Conservation (phyloP, 2,888 invertebrate genomes). For the Acrobasis repandana region DNA sequence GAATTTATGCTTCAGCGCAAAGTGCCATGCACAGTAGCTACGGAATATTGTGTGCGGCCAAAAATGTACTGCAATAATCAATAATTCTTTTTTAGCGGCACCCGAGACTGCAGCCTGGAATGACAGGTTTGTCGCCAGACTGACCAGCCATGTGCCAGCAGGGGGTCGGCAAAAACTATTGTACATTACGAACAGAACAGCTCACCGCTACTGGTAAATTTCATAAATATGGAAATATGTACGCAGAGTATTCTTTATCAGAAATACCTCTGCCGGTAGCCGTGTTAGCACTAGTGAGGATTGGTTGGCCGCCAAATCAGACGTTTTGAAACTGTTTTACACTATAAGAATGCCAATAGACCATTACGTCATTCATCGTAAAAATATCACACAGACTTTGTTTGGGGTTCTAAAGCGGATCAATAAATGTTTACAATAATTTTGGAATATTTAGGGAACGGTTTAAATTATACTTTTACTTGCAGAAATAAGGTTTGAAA, state of each 20-base stretch:
- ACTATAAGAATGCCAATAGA: slow-evolving; percentile 56
- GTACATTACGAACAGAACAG: slow-evolving; percentile 63
- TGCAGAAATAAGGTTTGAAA: background rate
- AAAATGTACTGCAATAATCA: slow-evolving; percentile 58
- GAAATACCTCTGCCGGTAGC: slow-evolving; percentile 54
- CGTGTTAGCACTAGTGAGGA: slow-evolving; percentile 58
- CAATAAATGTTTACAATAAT: slow-evolving; percentile 51
- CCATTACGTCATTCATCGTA: slow-evolving; percentile 52
- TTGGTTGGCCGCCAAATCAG: slow-evolving; percentile 51
- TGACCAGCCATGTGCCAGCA: slow-evolving; percentile 59
- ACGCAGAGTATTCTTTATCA: slow-evolving; percentile 44
- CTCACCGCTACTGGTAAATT: slow-evolving; percentile 54
- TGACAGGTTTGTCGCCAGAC: slow-evolving; percentile 45
- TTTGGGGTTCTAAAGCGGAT: slow-evolving; percentile 53
- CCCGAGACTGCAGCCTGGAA: slow-evolving; percentile 39
- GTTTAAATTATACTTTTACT: slow-evolving; percentile 30
- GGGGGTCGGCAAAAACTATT: slow-evolving; percentile 64
- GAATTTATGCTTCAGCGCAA: slow-evolving; percentile 56
- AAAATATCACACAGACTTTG: slow-evolving; percentile 62
- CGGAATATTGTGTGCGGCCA: slow-evolving; percentile 51
- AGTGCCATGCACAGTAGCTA: slow-evolving; percentile 50
- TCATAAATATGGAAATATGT: slow-evolving; percentile 47
- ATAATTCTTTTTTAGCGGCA: slow-evolving; percentile 57
- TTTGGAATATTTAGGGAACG: slow-evolving; percentile 47
- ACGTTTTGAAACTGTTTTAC: slow-evolving; percentile 54